Evolutionary conservation across 2,113 vertebrate genomes (phyloP).

Genomic region (Leucopsar rothschildi): DNA sequence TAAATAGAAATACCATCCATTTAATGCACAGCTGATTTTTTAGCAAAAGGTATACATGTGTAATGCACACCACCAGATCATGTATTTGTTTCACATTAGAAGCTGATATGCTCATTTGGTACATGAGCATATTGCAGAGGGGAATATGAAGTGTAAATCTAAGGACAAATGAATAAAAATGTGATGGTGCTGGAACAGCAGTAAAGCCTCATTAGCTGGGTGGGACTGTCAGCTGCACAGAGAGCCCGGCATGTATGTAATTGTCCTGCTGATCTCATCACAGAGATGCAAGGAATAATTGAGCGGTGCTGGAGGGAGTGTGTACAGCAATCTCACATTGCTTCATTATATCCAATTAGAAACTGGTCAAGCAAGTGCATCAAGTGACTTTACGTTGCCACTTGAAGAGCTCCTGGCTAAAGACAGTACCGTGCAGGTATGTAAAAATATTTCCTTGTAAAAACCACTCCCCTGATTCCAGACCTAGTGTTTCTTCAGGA

Average conservation of each 20-base stretch:
- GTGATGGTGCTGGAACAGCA: accelerated
- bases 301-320: not conserved
- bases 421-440: not conserved
- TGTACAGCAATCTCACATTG: not conserved
- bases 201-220: not conserved
- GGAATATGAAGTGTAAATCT: not conserved
- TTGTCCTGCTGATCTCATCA: not conserved
- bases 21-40: not conserved
- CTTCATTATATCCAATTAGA: not conserved
- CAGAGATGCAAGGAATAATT: not conserved
- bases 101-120: accelerated
- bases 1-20: not conserved
- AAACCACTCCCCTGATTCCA: not conserved
- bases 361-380: not conserved
- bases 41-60: not conserved
- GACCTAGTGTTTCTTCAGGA: not conserved
- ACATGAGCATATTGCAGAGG: not conserved
- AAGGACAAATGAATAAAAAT: not conserved
- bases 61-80: accelerated
- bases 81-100: not conserved
- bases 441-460: not conserved
- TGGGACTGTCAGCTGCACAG: not conserved
- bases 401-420: not conserved
- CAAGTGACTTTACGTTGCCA: not conserved
- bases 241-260: accelerated